Base-by-base conservation (phyloP, 2,113 vertebrate genomes). In the Atlantisia rogersi region DNA sequence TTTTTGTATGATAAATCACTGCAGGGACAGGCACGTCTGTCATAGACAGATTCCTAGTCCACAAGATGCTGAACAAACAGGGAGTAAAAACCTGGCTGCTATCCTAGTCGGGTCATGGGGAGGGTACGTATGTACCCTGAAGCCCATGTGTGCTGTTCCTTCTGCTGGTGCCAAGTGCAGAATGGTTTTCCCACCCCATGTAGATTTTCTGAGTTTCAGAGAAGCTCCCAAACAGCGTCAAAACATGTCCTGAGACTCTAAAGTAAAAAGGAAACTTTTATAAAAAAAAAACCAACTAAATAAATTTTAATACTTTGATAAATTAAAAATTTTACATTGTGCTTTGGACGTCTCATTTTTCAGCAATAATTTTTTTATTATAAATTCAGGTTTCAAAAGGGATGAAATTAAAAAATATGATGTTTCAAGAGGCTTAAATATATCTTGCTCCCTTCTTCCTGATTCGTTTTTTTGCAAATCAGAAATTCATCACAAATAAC, bases 1-100 rank as follows among this genome's bases (percentile, higher is more conserved):
- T 60, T 86, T 95, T 84, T 53, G 39, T 53, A 22, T 69, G 44
- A 59, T 82, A 95, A 93, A 94, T 86, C 42, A 70, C 40, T 90
- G 28, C 50, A 40, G 56, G n/a, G 67, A 78, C 20, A 77, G 55
- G 35, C 74, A 39, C 0, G 2, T 70, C 67, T 75, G 35, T 85
- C 71, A 77, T 13, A 71, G 81, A 39, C 24, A 60, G 42, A 10
- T 68, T 81, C 39, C 29, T 64, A 3, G 22, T 76, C 46, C 22
- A 22, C 17, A 17, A 58, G n/a, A 59, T 70, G 32, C 71, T 88
- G 40, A 80, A 69, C 22, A 92, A 89, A 84, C 11, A 69, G 24
- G 9, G 13, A 88, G 31, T 37, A 73, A 84, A 86, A 78, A 8
- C 29, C 11, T 78, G 59, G 25, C 56, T 37, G 18, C 29, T 63